These are phyloP conservation scores for Gymnogyps californianus DNA, from an alignment of 2,113 vertebrate species.

Conservation along the genomic window DNA sequence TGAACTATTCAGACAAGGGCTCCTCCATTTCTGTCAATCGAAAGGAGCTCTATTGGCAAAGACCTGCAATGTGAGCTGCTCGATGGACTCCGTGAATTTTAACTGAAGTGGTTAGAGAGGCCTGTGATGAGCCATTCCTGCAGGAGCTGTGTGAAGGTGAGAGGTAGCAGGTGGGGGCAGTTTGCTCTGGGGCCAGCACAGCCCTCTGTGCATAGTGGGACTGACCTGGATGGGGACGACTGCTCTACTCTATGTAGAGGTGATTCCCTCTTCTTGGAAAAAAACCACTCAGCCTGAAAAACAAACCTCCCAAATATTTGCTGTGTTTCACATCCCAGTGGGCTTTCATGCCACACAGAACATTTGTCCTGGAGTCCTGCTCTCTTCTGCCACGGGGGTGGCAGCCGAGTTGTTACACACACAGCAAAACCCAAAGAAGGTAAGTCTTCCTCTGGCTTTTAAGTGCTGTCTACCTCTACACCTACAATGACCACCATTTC, in stretches of 20 bases:
- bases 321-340: neutral
- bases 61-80: neutral
- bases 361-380: neutral
- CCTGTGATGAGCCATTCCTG: neutral
- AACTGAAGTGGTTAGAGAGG: neutral
- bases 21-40: neutral
- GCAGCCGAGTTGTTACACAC: neutral
- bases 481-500: neutral
- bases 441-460: neutral
- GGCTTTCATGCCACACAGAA: neutral
- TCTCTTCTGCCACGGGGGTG: neutral
- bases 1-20: neutral
- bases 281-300: neutral
- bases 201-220: neutral
- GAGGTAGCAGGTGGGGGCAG: neutral
- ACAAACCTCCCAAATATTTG: neutral
- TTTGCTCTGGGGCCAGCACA: neutral
- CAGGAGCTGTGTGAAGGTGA: neutral
- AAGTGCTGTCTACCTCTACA: neutral
- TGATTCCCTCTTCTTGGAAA: neutral
- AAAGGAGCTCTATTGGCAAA: neutral
- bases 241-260: neutral
- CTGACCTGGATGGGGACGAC: neutral
- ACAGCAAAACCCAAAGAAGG: neutral
- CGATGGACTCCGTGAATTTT: neutral